Evolutionary conservation across 2,888 invertebrate species (phyloP), one percentile per base, ranked within the genome.

Genomic region (Drosophila mimetica): DNA sequence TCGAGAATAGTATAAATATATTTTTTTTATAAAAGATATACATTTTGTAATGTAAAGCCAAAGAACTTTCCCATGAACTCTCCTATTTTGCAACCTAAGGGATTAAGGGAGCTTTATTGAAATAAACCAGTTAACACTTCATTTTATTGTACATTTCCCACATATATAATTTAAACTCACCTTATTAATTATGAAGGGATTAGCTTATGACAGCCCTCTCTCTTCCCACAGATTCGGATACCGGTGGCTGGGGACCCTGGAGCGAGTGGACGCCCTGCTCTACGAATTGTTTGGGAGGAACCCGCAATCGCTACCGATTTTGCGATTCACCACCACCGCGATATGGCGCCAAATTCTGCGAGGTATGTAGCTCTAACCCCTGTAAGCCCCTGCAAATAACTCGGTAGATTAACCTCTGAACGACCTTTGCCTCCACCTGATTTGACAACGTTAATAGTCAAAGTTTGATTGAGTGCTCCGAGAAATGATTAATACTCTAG

Each of bases 281-380:
- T 1, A 94, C 94, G 70, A 95, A 95, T 64, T 95, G 95, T 86
- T 93, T 95, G 42, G 95, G 95, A 51, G 97, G 97, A 0, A 96
- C 95, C 14, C 94, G 95, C 71, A 96, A 95, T 90, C 94, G 97
- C 14, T 96, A 97, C 91, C 94, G 97, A 76, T 95, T 97, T 92
- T 97, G 97, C 89, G 96, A 97, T 90, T 95, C 95, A 0, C 97
- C 97, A 0, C 95, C 96, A 0, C 97, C 97, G 0, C 94, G 96
- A 41, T 97, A 97, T 88, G 97, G 97, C 1, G 97, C 97, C 11
- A 96, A 96, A 90, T 97, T 96, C 91, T 97, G 97, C 89, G 95
- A 96, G 94, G 97, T 96, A 52, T 9, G 75, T 79, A 65, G 28
- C n/a, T 22, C 41, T 79, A 65, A 44, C n/a, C 41, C 41, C 22